Percentiles rank a stretch among this genome's conserved stretches.
These are phyloP conservation scores for Andricus quercusramuli DNA, from an alignment of 2,888 invertebrate species.

Conservation along the genomic window DNA sequence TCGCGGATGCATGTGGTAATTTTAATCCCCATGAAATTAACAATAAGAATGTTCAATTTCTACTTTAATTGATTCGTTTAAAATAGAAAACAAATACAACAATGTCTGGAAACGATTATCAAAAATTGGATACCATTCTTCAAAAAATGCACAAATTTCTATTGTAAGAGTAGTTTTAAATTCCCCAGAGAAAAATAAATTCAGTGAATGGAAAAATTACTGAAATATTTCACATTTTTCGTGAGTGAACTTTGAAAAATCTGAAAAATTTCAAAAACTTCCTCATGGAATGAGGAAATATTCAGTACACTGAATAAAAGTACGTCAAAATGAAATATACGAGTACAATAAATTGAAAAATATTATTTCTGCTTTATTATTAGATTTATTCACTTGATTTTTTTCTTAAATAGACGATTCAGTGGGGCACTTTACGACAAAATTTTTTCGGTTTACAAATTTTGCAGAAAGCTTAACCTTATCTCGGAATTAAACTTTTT, in stretches of 20 bases:
- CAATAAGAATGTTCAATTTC: neutral
- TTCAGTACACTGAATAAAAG: neutral
- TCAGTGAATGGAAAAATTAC: neutral
- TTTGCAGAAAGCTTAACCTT: neutral
- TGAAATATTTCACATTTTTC: neutral
- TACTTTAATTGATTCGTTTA: neutral
- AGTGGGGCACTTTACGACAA: neutral
- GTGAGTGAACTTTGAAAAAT: neutral
- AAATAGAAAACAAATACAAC: neutral
- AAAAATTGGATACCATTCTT: neutral
- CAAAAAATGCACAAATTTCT: neutral
- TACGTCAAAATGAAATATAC: neutral
- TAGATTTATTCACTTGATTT: neutral
- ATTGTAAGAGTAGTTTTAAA: neutral
- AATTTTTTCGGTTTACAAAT: neutral
- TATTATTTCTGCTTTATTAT: neutral
- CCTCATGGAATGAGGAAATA: neutral
- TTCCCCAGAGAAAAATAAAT: neutral
- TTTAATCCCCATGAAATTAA: neutral
- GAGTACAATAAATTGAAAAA: neutral
- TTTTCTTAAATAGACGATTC: neutral
- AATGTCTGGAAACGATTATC: neutral
- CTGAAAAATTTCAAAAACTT: neutral
- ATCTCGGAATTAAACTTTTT: neutral
- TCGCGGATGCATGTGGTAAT: constrained; percentile 8